Percentiles rank a stretch among this genome's conserved stretches.
These are phyloP conservation scores for Ephydatia muelleri DNA, from an alignment of 37 sponge, comb jelly and placozoan species.

Conservation along the genomic window DNA sequence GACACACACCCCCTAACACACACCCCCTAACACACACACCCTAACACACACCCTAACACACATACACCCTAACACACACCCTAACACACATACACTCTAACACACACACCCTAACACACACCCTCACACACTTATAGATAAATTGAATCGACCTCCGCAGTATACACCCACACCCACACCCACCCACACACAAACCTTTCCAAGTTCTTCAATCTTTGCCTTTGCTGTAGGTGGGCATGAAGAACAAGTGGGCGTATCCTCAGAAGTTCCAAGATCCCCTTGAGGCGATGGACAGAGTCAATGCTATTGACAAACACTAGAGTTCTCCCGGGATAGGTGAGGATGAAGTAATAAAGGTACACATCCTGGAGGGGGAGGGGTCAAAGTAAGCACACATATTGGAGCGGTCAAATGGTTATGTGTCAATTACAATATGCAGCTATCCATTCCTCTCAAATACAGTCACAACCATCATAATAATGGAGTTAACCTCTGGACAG, in stretches of 20 bases:
- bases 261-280: constrained; percentile 68
- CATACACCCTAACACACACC: constrained; percentile 16
- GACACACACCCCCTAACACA: too few species aligned
- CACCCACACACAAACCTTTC: constrained; percentile 60
- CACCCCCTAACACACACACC: not conserved
- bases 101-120: not conserved
- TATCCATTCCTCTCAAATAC: too few species aligned
- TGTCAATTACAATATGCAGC: too few species aligned
- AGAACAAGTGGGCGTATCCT: constrained; percentile 70
- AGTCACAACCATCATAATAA: too few species aligned
- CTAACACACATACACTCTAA: constrained; percentile 11
- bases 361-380: constrained; percentile 51
- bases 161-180: constrained; percentile 18
- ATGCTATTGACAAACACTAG: constrained; percentile 95
- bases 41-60: not conserved
- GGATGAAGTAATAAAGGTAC: constrained; percentile 85
- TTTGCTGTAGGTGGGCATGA: constrained; percentile 96
- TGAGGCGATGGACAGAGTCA: constrained; percentile 65
- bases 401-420: too few species aligned
- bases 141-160: not conserved
- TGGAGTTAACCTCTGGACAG: too few species aligned
- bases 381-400: too few species aligned
- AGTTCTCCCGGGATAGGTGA: constrained; percentile 73
- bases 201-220: constrained; percentile 93
- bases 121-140: constrained; percentile 2